A percentile compares a stretch with the other conserved stretches of the same genome.
Conservation (phyloP, 1,140 invertebrate species). For the Ceratina japonica region DNA sequence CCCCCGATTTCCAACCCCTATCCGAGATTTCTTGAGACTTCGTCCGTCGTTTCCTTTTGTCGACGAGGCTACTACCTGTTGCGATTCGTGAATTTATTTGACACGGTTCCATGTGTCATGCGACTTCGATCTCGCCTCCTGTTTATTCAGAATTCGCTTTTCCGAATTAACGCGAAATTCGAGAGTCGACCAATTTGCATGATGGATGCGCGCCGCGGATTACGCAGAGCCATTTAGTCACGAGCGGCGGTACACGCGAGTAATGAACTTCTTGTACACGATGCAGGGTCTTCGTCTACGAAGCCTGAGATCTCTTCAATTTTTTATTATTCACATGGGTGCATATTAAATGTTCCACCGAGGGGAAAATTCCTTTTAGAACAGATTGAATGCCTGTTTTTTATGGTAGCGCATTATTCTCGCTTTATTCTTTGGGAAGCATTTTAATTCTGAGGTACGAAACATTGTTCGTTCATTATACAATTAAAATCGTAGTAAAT, state of each 20-base stretch:
- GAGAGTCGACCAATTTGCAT: slow-evolving; percentile 12
- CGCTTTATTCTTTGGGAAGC: too few species aligned
- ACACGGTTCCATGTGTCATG: background rate
- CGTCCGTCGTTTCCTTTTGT: background rate
- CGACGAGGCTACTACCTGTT: slow-evolving; percentile 21
- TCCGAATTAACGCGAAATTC: background rate
- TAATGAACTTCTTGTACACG: slow-evolving; percentile 21
- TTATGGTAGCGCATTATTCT: too few species aligned
- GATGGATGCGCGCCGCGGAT: background rate
- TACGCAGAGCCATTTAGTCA: slow-evolving; percentile 2
- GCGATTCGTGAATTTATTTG: slow-evolving; percentile 30
- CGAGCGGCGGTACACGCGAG: slow-evolving; percentile 19
- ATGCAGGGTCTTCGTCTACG: background rate
- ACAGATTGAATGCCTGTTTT: too few species aligned
- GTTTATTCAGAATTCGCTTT: background rate
- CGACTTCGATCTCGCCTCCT: background rate
- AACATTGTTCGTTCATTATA: too few species aligned
- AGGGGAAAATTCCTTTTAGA: too few species aligned
- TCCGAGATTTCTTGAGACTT: slow-evolving; percentile 4
- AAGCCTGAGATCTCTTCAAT: background rate
- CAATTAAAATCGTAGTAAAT: too few species aligned
- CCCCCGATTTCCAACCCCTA: background rate
- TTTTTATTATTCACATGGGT: too few species aligned
- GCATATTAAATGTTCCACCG: too few species aligned
- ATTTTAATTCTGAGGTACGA: too few species aligned